Percentiles rank a stretch among this genome's conserved stretches.
These are phyloP conservation scores for Rhabdomys dilectus DNA, from an alignment of 2,113 vertebrate species.

Conservation along the genomic window DNA sequence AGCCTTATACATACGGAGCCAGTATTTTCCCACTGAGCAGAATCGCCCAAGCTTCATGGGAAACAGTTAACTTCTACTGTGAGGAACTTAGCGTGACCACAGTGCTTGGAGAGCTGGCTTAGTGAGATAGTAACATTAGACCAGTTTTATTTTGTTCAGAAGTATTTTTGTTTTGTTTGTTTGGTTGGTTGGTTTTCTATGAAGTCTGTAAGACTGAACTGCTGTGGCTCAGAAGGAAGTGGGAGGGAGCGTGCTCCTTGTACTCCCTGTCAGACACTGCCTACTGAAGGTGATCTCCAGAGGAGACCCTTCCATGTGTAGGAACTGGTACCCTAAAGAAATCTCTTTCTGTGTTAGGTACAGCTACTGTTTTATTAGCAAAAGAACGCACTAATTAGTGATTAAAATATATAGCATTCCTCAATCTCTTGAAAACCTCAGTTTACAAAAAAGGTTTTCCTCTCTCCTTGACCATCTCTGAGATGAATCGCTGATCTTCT, in stretches of 20 bases:
- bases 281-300: neutral
- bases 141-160: neutral
- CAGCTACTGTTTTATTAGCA: neutral
- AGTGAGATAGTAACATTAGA: neutral
- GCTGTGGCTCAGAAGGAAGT: neutral
- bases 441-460: neutral
- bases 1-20: neutral
- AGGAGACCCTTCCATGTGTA: neutral
- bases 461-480: neutral
- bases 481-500: neutral
- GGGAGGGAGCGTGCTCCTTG: neutral
- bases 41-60: accelerated
- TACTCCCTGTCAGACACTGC: neutral
- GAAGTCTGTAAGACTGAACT: neutral
- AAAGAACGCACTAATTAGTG: neutral
- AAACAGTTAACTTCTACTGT: neutral
- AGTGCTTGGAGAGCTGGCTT: neutral
- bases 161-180: too few species aligned
- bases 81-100: neutral
- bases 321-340: neutral
- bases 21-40: neutral
- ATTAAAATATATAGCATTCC: neutral
- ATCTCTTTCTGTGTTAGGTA: neutral
- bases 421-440: constrained; percentile 11
- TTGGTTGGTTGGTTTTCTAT: neutral